Evolutionary conservation across 1,140 invertebrate species (phyloP), one percentile per base, ranked within the genome.

Genomic region (Xylocopa sonorina): DNA sequence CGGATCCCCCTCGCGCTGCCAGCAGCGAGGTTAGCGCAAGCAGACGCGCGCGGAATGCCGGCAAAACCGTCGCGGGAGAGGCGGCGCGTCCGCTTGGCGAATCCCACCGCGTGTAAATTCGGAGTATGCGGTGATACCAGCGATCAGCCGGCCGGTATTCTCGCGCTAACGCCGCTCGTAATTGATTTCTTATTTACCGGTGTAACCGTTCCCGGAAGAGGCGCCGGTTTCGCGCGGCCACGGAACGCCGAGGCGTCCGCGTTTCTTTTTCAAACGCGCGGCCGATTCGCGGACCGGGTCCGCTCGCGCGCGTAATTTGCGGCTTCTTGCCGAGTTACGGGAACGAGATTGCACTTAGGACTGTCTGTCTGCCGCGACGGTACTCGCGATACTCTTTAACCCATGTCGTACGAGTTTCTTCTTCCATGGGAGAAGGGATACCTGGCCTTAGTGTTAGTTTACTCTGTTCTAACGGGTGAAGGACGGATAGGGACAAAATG

Each of bases 161-260:
- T 74, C 72, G 78, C 63, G 46, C 73, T 72, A 62, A 75, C 72
- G 72, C 41, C 16, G 55, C 38, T 41, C 48, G 67, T 80, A 83
- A 83, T 80, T 80, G 78, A 83, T 80, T 83, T 84, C 78, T 84
- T 84, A 84, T 77, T 84, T 80, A 72, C 53, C 69, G 29, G 18
- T 0, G 55, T 6, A 38, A 21, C 18, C 21, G 46, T 78, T 78
- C 76, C 27, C 67, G 64, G 76, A 78, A 78, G 58, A 43, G 46
- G 48, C 10, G 7, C 12, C 27, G n/a, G 38, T n/a, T 55, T 27
- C n/a, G 48, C 24, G 16, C 18, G 6, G 14, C n/a, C 41, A 10
- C 46, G 16, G 63, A 29, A n/a, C n/a, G n/a, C n/a, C n/a, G n/a
- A n/a, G n/a, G n/a, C 27, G 24, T 12, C 18, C 27, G 27, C 32